Evolutionary conservation across 2,113 vertebrate species (phyloP).

Genomic region (Stigmatopora nigra): DNA sequence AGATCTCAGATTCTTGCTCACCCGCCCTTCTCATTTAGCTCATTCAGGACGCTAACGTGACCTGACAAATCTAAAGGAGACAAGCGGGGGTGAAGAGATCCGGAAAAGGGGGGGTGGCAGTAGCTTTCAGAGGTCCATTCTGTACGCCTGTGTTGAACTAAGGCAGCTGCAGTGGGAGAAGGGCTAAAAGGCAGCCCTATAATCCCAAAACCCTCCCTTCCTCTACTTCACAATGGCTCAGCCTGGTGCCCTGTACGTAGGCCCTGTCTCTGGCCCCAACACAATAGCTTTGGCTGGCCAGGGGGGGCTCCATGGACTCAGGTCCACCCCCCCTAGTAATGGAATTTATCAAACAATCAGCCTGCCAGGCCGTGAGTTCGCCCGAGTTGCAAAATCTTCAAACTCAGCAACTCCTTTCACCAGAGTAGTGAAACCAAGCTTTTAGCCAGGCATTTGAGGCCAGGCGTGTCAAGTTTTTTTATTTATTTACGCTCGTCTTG

Average conservation of each 20-base stretch:
- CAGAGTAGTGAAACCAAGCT: slow-evolving; percentile 27
- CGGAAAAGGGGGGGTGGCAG: slow-evolving; percentile 24
- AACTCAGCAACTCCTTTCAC: slow-evolving; percentile 33
- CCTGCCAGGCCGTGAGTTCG: slow-evolving; percentile 28
- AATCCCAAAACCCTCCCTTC: slow-evolving; percentile 49
- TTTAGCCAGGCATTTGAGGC: slow-evolving; percentile 36
- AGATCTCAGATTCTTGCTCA: slow-evolving; percentile 6
- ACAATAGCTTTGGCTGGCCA: slow-evolving; percentile 52
- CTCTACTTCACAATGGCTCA: slow-evolving; percentile 50
- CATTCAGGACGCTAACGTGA: slow-evolving; percentile 53
- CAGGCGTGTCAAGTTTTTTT: slow-evolving; percentile 15
- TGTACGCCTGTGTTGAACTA: slow-evolving; percentile 37
- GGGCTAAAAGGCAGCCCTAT: slow-evolving; percentile 57
- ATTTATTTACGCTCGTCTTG: slow-evolving; percentile 52
- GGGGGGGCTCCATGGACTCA: slow-evolving; percentile 28
- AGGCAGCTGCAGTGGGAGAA: slow-evolving; percentile 49
- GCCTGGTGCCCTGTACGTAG: slow-evolving; percentile 54
- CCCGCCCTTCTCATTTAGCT: slow-evolving; percentile 24
- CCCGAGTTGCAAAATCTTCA: slow-evolving; percentile 41
- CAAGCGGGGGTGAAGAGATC: slow-evolving; percentile 28
- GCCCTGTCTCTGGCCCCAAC: slow-evolving; percentile 46
- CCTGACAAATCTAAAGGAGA: slow-evolving; percentile 58
- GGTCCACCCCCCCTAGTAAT: slow-evolving; percentile 54
- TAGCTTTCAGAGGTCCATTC: slow-evolving; percentile 27
- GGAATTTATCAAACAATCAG: slow-evolving; percentile 63